Evolutionary conservation across 2,888 invertebrate species (phyloP), one percentile per base, ranked within the genome.

Genomic region (Graphium colonna): DNA sequence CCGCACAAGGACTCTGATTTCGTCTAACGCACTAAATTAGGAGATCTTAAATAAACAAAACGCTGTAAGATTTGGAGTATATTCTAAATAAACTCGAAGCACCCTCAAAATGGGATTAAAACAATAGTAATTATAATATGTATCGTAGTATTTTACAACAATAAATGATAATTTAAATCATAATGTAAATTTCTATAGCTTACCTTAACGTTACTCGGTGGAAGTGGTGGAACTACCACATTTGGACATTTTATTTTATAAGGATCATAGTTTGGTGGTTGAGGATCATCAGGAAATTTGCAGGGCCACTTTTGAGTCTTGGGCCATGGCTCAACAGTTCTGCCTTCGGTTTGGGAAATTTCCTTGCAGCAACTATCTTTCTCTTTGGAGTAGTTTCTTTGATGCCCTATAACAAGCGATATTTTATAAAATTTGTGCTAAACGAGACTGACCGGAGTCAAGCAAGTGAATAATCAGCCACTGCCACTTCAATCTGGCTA

Each of bases 1-100:
- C 73, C 73, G 54, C 72, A 72, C 61, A 66, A 69, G 73, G 81
- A 78, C 79, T 80, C 80, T 79, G 78, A 81, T 85, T 85, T 86
- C 86, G 86, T 87, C 86, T 75, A 88, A 88, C 88, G 88, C 88
- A 88, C 87, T 82, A 50, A 13, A 26, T 13, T 26, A 5, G n/a
- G 3, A 26, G 12, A 18, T 18, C 38, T 28, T 39, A 48, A 40
- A 2, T 17, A 15, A 28, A 38, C 9, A 10, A 15, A 28, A 38
- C 9, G 15, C 9, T 26, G 21, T 17, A 33, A 5, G 21, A n/a
- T n/a, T n/a, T n/a, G n/a, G n/a, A n/a, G n/a, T n/a, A n/a, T n/a
- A n/a, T n/a, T n/a, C n/a, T n/a, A n/a, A n/a, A n/a, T n/a, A n/a
- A n/a, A n/a, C n/a, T n/a, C n/a, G n/a, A n/a, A n/a, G n/a, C n/a